Percentiles rank a stretch among this genome's conserved stretches.
Conservation (phyloP, 2,797 vertebrate species). For the Poeciliopsis paucimaculata region DNA sequence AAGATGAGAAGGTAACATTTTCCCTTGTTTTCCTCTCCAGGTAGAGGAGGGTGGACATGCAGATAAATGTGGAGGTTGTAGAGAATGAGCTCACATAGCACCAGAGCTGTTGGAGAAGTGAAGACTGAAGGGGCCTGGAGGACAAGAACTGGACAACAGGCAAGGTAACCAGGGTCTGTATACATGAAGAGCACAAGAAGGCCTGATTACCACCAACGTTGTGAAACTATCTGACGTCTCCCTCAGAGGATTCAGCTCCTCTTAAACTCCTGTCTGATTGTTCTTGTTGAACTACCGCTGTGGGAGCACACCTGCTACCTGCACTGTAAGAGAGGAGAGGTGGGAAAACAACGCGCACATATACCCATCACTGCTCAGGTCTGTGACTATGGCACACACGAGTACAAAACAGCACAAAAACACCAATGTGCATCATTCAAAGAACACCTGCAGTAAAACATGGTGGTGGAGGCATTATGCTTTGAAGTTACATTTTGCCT, state of each 20-base stretch:
- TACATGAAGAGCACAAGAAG: not conserved
- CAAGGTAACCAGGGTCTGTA: not conserved
- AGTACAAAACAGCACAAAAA: not conserved
- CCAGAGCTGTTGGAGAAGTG: not conserved
- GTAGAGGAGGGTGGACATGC: no score
- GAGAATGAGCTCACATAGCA: not conserved
- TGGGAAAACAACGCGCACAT: not conserved
- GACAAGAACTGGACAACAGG: not conserved
- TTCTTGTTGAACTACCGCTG: not conserved
- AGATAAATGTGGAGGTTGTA: not conserved
- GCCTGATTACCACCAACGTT: not conserved
- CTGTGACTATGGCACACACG: not conserved
- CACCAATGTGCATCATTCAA: not conserved
- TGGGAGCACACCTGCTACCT: not conserved
- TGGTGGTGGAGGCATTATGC: not conserved
- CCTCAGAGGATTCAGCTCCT: not conserved
- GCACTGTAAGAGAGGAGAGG: not conserved
- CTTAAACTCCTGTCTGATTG: not conserved
- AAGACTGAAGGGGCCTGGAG: no score
- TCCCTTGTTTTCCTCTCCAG: no score
- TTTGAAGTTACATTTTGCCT: not conserved
- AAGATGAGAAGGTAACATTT: no score
- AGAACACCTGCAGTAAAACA: not conserved
- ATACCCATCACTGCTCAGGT: not conserved
- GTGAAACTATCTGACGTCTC: not conserved